These are phyloP conservation scores for Leptarthrus brevirostris DNA, from an alignment of 2,888 invertebrate genomes.

Conservation along the genomic window DNA sequence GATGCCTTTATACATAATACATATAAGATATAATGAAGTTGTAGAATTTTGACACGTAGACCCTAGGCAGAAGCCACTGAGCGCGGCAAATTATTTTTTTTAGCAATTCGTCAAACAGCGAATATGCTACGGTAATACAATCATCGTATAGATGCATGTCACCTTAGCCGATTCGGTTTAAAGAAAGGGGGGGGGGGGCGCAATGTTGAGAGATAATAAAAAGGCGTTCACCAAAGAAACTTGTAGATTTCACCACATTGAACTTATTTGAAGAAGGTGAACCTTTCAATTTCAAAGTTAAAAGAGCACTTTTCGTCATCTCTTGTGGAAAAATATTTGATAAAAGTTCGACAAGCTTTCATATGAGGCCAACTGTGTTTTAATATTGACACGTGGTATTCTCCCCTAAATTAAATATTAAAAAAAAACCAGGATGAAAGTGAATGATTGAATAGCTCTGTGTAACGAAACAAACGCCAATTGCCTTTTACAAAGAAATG, in stretches of 20 bases:
- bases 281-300: not conserved
- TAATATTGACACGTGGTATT: not conserved
- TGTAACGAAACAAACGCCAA: not conserved
- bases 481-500: not conserved
- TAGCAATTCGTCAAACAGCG: slow-evolving; percentile 38
- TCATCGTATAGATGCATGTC: no score
- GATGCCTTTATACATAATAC: slow-evolving; percentile 47
- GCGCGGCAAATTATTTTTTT: slow-evolving; percentile 30
- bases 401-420: not conserved
- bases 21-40: slow-evolving; percentile 52
- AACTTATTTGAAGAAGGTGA: no score
- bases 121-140: no score
- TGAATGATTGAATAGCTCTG: not conserved
- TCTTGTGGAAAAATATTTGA: not conserved
- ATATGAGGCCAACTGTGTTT: not conserved
- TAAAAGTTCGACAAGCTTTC: not conserved
- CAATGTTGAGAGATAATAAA: not conserved
- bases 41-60: slow-evolving; percentile 52
- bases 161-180: no score
- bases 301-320: not conserved
- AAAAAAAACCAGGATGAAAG: not conserved
- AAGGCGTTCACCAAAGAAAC: not conserved
- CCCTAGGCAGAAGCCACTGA: slow-evolving; percentile 18
- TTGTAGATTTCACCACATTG: not conserved
- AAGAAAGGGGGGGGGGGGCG: no score